phyloP scores from a whole-genome alignment of 2,888 invertebrate species.

The Morpho achilles region DNA sequence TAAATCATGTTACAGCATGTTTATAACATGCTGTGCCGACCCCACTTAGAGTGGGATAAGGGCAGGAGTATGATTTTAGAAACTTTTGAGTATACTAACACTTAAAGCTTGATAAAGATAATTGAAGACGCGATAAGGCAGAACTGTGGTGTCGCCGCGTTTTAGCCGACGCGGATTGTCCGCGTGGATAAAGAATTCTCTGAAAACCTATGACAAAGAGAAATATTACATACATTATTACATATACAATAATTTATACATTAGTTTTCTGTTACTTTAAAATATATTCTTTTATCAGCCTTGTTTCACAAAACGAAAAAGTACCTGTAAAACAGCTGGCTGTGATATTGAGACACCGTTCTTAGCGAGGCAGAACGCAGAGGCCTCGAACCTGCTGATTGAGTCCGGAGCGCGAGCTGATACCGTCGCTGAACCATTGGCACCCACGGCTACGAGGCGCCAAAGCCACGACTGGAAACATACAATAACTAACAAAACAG shows the following conservation, averaged over 20 bases:
- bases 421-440: constrained; percentile 41
- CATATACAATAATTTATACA: no score
- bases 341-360: constrained; percentile 60
- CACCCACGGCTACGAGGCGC: constrained; percentile 67
- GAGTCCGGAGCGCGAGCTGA: constrained; percentile 57
- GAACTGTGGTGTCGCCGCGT: constrained; percentile 81
- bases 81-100: constrained; percentile 69
- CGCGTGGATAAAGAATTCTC: constrained; percentile 87
- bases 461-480: constrained; percentile 82
- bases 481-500: background rate
- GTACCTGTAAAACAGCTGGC: constrained; percentile 84
- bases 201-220: constrained; percentile 80
- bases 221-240: no score
- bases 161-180: constrained; percentile 83
- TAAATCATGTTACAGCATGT: no score
- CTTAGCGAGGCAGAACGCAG: constrained; percentile 57
- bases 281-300: no score
- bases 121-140: constrained; percentile 85
- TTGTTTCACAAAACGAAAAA: background rate
- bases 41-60: no score
- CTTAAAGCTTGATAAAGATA: constrained; percentile 84
- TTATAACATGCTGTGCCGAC: no score
- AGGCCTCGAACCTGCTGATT: constrained; percentile 62
- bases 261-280: no score
- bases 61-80: no score